These are phyloP conservation scores for Tachypleus tridentatus DNA, from an alignment of 1,140 invertebrate species.

Conservation along the genomic window DNA sequence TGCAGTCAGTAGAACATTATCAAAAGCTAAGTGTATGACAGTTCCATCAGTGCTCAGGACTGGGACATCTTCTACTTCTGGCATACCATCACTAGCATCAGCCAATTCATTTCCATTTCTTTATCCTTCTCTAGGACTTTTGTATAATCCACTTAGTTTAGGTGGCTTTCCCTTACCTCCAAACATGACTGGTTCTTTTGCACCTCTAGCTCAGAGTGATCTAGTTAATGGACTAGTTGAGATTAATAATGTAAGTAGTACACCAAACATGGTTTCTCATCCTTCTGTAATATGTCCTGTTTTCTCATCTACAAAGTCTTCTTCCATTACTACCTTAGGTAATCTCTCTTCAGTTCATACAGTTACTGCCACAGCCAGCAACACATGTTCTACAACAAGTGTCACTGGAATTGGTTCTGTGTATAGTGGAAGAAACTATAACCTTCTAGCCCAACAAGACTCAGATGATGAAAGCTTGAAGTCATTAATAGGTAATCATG, in stretches of 20 bases:
- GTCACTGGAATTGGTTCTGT: slow-evolving; percentile 1
- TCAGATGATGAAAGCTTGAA: slow-evolving; percentile 29
- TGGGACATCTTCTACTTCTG: slow-evolving; percentile 21
- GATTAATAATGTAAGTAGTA: slow-evolving; percentile 28
- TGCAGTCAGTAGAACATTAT: slow-evolving; percentile 8
- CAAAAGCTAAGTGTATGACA: slow-evolving; percentile 28
- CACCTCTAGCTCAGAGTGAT: slow-evolving; percentile 58
- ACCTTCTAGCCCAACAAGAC: too few species aligned
- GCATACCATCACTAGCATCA: too few species aligned
- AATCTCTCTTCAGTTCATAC: too few species aligned
- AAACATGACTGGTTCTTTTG: slow-evolving; percentile 48
- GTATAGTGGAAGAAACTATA: too few species aligned
- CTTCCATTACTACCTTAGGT: too few species aligned
- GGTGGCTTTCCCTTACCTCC: slow-evolving; percentile 58
- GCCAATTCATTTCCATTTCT: slow-evolving; percentile 58
- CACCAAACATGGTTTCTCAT: too few species aligned
- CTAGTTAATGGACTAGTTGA: slow-evolving; percentile 50
- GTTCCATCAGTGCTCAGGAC: too few species aligned
- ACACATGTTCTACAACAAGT: slow-evolving; percentile 34
- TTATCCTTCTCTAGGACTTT: slow-evolving; percentile 72
- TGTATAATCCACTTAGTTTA: slow-evolving; percentile 74
- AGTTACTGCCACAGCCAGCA: too few species aligned
- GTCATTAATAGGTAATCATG: slow-evolving; percentile 27
- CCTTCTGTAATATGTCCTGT: slow-evolving; percentile 38
- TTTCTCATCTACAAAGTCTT: slow-evolving; percentile 27